phyloP scores from a whole-genome alignment of 2,797 vertebrate genomes.

The Anguilla marmorata region DNA sequence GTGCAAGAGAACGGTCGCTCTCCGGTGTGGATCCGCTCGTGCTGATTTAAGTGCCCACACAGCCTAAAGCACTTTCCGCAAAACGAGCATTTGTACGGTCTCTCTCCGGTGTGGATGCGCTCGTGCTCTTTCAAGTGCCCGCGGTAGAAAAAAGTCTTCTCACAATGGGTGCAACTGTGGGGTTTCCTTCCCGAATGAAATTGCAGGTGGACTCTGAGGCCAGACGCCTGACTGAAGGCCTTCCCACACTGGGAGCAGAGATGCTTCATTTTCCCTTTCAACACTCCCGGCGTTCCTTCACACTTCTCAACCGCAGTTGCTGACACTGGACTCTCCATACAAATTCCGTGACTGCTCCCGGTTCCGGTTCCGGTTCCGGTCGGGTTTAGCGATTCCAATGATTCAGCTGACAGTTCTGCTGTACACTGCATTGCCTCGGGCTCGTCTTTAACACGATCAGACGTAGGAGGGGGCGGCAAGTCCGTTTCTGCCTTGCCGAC shows the following conservation, averaged over 20 bases:
- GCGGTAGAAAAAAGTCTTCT: neutral
- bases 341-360: neutral
- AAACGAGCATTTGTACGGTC: neutral
- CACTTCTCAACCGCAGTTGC: neutral
- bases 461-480: neutral
- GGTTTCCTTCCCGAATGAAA: constrained; percentile 8
- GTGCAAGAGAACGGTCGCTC: neutral
- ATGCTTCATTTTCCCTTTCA: constrained; percentile 2
- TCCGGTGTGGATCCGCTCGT: neutral
- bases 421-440: neutral
- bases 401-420: neutral
- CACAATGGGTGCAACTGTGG: neutral
- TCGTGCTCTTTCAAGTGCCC: constrained; percentile 4
- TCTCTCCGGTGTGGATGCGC: neutral
- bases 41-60: constrained; percentile 5
- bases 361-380: neutral
- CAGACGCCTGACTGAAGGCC: neutral
- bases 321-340: neutral
- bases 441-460: constrained; percentile 24
- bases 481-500: neutral
- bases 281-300: neutral
- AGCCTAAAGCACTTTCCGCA: neutral
- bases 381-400: neutral
- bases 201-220: neutral
- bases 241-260: constrained; percentile 7